These are phyloP conservation scores for Pristionchus pacificus DNA, from an alignment of 1,140 invertebrate genomes.

Conservation along the genomic window DNA sequence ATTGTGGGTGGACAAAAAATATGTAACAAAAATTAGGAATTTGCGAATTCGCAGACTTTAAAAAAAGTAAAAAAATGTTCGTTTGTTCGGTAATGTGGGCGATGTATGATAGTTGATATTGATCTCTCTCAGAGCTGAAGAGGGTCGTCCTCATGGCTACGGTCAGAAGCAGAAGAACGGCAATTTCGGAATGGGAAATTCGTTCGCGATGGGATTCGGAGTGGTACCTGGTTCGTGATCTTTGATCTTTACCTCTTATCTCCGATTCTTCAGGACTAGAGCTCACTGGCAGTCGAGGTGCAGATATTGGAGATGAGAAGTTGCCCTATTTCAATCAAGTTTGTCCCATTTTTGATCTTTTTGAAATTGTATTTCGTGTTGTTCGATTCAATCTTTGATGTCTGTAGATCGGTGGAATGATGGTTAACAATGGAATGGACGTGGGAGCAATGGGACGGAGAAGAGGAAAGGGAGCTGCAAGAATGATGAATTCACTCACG, in stretches of 20 bases:
- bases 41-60: no score
- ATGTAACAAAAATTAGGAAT: no score
- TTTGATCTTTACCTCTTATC: no score
- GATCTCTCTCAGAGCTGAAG: slow-evolving; percentile 19
- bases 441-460: slow-evolving; percentile 38
- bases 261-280: slow-evolving; percentile 17
- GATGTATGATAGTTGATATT: no score
- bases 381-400: slow-evolving; percentile 11
- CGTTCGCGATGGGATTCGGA: slow-evolving; percentile 40
- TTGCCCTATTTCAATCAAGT: slow-evolving; percentile 39
- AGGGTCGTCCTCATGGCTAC: slow-evolving; percentile 37
- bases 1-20: no score
- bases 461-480: slow-evolving; percentile 35
- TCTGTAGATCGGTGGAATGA: slow-evolving; percentile 41
- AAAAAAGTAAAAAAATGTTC: no score
- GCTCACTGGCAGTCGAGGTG: slow-evolving; percentile 28
- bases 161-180: slow-evolving; percentile 47
- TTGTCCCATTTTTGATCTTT: background rate
- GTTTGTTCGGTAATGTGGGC: no score
- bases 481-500: slow-evolving; percentile 34
- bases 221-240: slow-evolving; percentile 34
- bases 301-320: slow-evolving; percentile 37
- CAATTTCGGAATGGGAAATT: slow-evolving; percentile 37
- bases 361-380: slow-evolving; percentile 7
- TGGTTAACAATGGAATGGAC: slow-evolving; percentile 41